These are phyloP conservation scores for Phrynosoma blainvillii DNA, from an alignment of 2,113 vertebrate genomes.

Conservation along the genomic window DNA sequence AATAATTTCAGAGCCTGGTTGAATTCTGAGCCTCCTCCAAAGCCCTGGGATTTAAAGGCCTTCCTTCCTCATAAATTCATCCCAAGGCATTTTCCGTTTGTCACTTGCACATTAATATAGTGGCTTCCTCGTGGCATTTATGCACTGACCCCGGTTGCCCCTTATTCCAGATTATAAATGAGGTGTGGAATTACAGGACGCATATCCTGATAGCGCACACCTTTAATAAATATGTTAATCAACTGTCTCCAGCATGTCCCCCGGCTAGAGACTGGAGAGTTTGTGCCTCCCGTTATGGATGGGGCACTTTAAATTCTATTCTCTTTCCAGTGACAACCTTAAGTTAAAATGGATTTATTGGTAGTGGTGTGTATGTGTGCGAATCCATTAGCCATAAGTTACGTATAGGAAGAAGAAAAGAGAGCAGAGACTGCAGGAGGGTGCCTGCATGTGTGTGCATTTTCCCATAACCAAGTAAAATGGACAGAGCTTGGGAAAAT, in stretches of 20 bases:
- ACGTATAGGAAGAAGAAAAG: not conserved
- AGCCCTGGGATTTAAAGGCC: slow-evolving; percentile 16
- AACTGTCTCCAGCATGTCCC: not conserved
- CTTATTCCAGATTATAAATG: slow-evolving; percentile 24
- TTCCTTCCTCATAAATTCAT: slow-evolving; percentile 16
- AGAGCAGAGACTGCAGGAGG: not conserved
- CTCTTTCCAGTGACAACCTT: slow-evolving; percentile 23
- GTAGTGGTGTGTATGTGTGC: not conserved
- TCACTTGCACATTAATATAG: not conserved
- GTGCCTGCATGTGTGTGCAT: no score
- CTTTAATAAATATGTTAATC: slow-evolving; percentile 45
- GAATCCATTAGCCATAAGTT: slow-evolving; percentile 1
- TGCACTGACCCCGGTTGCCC: slow-evolving; percentile 1
- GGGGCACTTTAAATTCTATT: slow-evolving; percentile 24
- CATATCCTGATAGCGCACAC: slow-evolving; percentile 6
- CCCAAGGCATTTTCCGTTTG: slow-evolving; percentile 16
- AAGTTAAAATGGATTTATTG: slow-evolving; percentile 8
- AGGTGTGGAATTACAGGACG: slow-evolving; percentile 1
- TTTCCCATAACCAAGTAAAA: no score
- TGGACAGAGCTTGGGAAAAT: no score
- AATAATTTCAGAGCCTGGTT: slow-evolving; percentile 22
- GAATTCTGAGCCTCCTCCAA: slow-evolving; percentile 5
- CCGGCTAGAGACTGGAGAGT: not conserved
- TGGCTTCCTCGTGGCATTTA: not conserved
- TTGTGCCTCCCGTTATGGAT: not conserved